Evolutionary conservation across 2,888 invertebrate species (phyloP).

Genomic region (Leptura quadrifasciata): DNA sequence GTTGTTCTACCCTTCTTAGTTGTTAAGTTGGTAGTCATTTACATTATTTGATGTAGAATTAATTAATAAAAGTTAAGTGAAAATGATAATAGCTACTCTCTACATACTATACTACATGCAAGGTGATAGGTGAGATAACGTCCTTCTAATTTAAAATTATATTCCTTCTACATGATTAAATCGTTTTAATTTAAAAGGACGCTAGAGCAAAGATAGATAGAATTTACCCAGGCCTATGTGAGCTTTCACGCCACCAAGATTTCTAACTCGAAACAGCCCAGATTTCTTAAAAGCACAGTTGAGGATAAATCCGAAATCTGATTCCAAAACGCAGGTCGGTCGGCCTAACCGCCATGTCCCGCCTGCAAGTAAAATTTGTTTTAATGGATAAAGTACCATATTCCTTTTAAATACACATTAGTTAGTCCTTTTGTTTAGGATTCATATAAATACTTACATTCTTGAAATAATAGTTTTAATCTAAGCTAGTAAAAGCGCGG

Average conservation of each 20-base stretch:
- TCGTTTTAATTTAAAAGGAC: conserved; percentile 30
- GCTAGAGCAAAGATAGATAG: conserved; percentile 61
- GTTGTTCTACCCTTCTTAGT: conserved; percentile 29
- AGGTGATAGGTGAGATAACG: conserved; percentile 21
- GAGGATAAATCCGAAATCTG: conserved; percentile 92
- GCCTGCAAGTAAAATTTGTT: conserved; percentile 75
- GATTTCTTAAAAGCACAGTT: conserved; percentile 96
- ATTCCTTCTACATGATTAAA: neutral
- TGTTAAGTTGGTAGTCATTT: conserved; percentile 14
- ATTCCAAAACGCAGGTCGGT: conserved; percentile 90
- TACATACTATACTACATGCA: conserved; percentile 32
- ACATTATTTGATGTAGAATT: neutral
- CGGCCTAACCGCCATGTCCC: conserved; percentile 79
- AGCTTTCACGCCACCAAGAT: conserved; percentile 92
- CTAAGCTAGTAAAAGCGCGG: neutral
- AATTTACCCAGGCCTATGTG: conserved; percentile 90
- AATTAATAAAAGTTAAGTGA: conserved; percentile 28
- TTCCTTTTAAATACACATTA: conserved; percentile 1
- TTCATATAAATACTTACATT: conserved; percentile 6
- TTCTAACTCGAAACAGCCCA: conserved; percentile 91
- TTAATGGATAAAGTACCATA: conserved; percentile 40
- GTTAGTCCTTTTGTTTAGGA: conserved; percentile 21
- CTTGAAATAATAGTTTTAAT: neutral
- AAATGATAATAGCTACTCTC: conserved; percentile 30
- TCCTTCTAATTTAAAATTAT: conserved; percentile 10